Evolutionary conservation across 2,888 invertebrate genomes (phyloP).

Genomic region (Apamea sordens): DNA sequence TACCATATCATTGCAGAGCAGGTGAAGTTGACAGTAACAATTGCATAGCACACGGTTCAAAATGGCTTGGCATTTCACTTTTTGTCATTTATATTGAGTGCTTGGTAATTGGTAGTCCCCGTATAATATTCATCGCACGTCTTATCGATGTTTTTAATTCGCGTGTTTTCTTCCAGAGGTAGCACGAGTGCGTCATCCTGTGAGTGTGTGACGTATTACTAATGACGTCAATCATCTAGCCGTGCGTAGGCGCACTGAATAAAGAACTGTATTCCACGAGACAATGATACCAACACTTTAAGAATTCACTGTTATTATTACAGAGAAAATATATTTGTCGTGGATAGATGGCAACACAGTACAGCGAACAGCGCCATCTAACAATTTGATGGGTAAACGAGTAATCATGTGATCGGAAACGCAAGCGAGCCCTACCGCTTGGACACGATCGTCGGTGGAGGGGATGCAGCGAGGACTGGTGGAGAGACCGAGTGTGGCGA

Average conservation of each 20-base stretch:
- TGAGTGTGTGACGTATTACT: neutral
- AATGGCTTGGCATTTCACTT: slow-evolving; percentile 7
- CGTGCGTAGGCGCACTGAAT: slow-evolving; percentile 2
- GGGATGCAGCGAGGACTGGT: too few relatives aligned
- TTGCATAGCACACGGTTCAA: slow-evolving; percentile 15
- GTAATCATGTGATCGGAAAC: too few relatives aligned
- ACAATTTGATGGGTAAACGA: too few relatives aligned
- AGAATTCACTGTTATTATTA: neutral
- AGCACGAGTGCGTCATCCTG: neutral
- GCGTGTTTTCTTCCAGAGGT: slow-evolving; percentile 27
- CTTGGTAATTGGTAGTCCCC: neutral
- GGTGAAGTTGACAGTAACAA: slow-evolving; percentile 7
- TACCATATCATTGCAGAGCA: neutral
- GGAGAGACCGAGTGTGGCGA: too few relatives aligned
- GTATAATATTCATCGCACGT: neutral
- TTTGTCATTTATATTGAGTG: slow-evolving; percentile 1
- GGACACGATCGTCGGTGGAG: too few relatives aligned
- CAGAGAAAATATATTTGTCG: neutral
- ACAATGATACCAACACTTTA: neutral
- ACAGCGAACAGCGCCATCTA: too few relatives aligned
- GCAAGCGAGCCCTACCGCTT: too few relatives aligned
- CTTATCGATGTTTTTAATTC: slow-evolving; percentile 13
- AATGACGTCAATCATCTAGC: slow-evolving; percentile 7
- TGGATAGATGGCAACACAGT: too few relatives aligned
- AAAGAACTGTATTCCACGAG: neutral